Evolutionary conservation across 2,888 invertebrate species (phyloP), one percentile per base, ranked within the genome.

Genomic region (Orthonychiurus folsomi): DNA sequence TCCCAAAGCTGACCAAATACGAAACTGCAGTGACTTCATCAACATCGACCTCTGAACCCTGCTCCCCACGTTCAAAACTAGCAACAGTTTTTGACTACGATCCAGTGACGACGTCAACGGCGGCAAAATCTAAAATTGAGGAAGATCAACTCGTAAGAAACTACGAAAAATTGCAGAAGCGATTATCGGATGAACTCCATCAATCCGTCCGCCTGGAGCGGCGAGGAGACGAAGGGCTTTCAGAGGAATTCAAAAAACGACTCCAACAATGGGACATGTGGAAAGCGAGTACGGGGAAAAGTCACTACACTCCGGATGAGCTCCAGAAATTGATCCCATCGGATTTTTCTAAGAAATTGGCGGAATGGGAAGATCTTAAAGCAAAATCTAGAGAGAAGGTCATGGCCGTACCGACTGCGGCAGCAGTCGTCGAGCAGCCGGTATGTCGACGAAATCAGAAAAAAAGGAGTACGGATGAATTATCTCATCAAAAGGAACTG

Each of bases 181-280:
- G 71, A 9, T 47, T 69, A 18, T 67, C 66, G 12, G 67, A 69
- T 5, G 71, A 71, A 52, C 60, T 69, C 1, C 69, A 69, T 50
- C 67, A 69, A 55, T 3, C 56, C 2, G 26, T 50, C 5, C 37
- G 26, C 25, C 50, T 57, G 52, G 59, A 64, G 47, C 56, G 60
- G 15, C 74, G 79, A 15, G 78, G 78, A 18, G 86, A 87, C 71
- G 86, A 87, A 62, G 85, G 87, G 74, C 76, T 89, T 3, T 86
- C 88, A 1, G 85, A 88, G 0, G 88, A 89, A 73, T 89, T 89
- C 75, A 83, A 86, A 58, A 88, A 88, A 76, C 92, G 91, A 76
- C 78, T 93, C 27, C 85, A 86, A 69, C 91, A 92, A 76, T 93
- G 92, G 93, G 87, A 92, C 74, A 84, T 84, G 60, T 85, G 83